Conservation (phyloP, 2,797 vertebrate species). For the Cygnus olor region DNA sequence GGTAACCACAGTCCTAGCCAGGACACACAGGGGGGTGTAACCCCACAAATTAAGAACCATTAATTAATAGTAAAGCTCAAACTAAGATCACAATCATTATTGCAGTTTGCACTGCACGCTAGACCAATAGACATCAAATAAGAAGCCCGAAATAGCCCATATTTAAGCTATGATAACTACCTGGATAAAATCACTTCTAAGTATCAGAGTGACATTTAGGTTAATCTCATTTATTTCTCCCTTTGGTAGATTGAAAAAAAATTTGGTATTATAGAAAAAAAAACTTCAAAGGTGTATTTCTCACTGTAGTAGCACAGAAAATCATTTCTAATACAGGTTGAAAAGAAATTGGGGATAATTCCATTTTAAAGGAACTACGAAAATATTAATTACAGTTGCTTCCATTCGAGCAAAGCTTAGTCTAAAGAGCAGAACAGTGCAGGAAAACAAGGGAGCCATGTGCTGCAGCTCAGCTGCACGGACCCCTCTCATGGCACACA, state of each 20-base stretch:
- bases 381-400: neutral
- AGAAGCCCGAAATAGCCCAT: neutral
- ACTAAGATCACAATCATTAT: neutral
- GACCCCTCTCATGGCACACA: rapidly evolving
- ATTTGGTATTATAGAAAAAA: neutral
- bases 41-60: neutral
- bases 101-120: neutral
- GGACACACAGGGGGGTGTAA: neutral
- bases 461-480: neutral
- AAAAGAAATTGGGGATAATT: neutral
- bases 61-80: neutral
- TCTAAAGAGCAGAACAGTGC: rapidly evolving
- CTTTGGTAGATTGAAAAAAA: neutral
- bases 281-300: neutral
- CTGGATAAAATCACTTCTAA: neutral
- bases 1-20: neutral
- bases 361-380: neutral
- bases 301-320: neutral
- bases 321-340: neutral
- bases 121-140: neutral
- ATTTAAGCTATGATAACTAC: neutral
- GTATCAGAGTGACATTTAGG: neutral
- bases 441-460: rapidly evolving
- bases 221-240: neutral
- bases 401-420: neutral